Base-by-base conservation (phyloP, 2,797 vertebrate species). In the Mormyrops boulengeri region DNA sequence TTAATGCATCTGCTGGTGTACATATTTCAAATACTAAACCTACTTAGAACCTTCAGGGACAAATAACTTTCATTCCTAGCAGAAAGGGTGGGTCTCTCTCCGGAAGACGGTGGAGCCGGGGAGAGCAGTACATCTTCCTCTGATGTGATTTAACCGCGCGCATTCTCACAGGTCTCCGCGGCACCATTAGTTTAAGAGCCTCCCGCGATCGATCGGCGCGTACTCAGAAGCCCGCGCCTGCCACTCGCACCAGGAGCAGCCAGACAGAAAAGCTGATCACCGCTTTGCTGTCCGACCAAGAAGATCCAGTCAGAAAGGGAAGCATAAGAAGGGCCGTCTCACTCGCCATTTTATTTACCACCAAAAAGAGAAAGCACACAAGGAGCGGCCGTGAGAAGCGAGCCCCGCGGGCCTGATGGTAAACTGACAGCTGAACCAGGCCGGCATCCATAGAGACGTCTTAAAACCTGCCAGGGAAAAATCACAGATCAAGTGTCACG, bases 401-500 rank as follows among this genome's bases (percentile, higher is more conserved):
- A 47, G 41, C 17, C 0, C 44, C 34, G 2, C 3, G 41, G 77
- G 17, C 14, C 77, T 4, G 2, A 22, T 5, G 44, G 19, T 44
- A 8, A 47, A 44, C 77, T 7, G 41, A 82, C 41, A 44, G 19
- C 41, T 4, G 14, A 82, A 47, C 1, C 34, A 22, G 34, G 44
- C 17, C 17, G 0, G 44, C 17, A 82, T 47, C 77, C 77, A n/a
- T 8, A 82, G 17, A 82, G 77, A n/a, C 2, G 77, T 11, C n/a
- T 82, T 82, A 69, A 69, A 47, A 22, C 17, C 73, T 77, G 14
- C 34, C 22, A 1, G 22, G 60, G 60, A 9, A 77, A 38, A 12
- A 93, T 91, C 92, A 93, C 92, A 90, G 93, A 94, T 94, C 94
- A 93, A 93, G 94, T 93, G 94, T 94, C 95, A 93, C 92, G 93